Evolutionary conservation across 2,888 invertebrate species (phyloP).

Genomic region (Tipula unca): DNA sequence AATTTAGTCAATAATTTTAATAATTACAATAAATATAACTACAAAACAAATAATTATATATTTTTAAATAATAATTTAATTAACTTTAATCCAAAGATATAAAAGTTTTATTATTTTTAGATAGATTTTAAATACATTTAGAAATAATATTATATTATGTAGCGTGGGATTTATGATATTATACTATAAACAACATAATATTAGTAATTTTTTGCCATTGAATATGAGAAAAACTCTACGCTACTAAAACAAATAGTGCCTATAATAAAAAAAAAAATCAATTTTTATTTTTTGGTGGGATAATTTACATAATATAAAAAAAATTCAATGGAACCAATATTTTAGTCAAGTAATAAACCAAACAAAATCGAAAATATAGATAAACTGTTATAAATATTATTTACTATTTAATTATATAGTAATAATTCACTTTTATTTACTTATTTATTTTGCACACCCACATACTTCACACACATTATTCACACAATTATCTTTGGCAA

Average conservation of each 20-base stretch:
- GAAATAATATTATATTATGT: background rate
- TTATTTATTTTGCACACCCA: background rate
- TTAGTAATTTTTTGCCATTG: background rate
- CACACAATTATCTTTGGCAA: background rate
- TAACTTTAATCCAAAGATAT: conserved; percentile 14
- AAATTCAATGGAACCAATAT: background rate
- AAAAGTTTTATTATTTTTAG: background rate
- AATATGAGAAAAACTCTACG: background rate
- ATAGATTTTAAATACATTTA: background rate
- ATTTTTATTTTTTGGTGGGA: background rate
- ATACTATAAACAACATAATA: background rate
- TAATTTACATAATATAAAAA: background rate
- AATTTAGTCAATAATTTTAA: background rate
- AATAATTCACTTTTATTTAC: background rate
- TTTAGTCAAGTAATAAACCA: background rate
- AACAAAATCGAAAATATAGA: background rate
- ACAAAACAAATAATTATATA: background rate
- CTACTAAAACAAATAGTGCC: background rate
- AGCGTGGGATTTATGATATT: background rate
- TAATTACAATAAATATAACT: background rate
- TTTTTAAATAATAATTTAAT: conserved; percentile 14
- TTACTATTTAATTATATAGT: background rate
- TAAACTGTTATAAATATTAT: background rate
- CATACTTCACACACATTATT: background rate
- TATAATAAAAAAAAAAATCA: background rate